Conservation (phyloP, 1,140 invertebrate genomes). For the Drosophila quadrilineata region DNA sequence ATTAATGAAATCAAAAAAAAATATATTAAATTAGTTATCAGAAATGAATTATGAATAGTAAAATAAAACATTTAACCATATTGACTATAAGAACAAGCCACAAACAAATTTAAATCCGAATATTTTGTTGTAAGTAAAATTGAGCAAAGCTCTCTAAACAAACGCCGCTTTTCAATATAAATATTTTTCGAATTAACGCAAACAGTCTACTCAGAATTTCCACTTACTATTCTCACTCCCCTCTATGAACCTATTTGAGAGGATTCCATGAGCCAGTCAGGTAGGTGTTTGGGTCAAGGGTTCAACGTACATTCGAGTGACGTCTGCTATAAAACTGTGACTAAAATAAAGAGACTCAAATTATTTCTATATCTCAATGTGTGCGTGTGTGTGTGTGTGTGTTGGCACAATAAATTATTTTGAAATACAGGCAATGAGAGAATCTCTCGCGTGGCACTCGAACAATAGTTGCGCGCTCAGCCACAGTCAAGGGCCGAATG, state of each 20-base stretch:
- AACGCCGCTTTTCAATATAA: conserved; percentile 1
- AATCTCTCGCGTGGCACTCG: conserved; percentile 5
- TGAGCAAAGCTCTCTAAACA: conserved; percentile 12
- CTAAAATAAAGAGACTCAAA: conserved; percentile 20
- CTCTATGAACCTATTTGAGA: no score
- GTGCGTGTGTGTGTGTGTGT: background rate
- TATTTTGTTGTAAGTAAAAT: conserved; percentile 27
- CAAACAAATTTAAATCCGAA: conserved; percentile 16
- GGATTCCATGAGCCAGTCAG: no score
- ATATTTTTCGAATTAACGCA: conserved; percentile 26
- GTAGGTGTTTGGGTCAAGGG: conserved; percentile 53
- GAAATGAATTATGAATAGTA: no score
- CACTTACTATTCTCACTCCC: background rate
- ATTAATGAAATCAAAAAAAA: no score
- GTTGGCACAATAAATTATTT: conserved; percentile 34
- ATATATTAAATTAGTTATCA: no score
- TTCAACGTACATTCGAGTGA: conserved; percentile 20
- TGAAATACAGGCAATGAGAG: conserved; percentile 24
- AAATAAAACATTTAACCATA: no score
- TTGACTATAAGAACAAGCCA: no score
- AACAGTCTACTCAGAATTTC: conserved; percentile 4
- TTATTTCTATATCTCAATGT: background rate
- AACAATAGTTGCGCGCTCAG: conserved; percentile 26
- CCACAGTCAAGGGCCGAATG: conserved; percentile 53
- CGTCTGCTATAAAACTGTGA: conserved; percentile 8